Evolutionary conservation across 2,113 vertebrate species (phyloP), one percentile per base, ranked within the genome.

Genomic region (Serinus canaria): DNA sequence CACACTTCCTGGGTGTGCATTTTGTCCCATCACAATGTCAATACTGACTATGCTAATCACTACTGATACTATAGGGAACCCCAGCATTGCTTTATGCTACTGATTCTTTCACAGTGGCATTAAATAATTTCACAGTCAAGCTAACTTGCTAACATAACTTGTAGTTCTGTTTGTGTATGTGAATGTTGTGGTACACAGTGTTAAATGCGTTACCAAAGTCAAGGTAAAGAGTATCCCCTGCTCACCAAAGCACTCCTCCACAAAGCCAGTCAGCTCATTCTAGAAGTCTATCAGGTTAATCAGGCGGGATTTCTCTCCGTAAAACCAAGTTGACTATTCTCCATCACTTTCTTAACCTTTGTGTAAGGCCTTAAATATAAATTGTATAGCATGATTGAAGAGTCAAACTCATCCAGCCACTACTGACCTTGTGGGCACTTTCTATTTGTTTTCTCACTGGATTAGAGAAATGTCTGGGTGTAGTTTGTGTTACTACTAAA

Each of bases 11-110:
- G 35, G 13, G 9, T 30, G 52, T 56, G 23, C 21, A 24, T 22
- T 73, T 73, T 50, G 13, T 59, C 58, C 39, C 39, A 41, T 25
- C 21, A 14, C 8, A 19, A 33, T 28, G 31, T 21, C 43, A 39
- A 2, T 6, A 63, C 11, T n/a, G 58, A 47, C 12, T 23, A 1
- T 5, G 1, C 18, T 12, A 67, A 33, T 33, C 6, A 8, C 10
- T 22, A 6, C 28, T 59, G 35, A 43, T 31, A 17, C 2, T 24
- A 3, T 4, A 35, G 2, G 12, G 31, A 19, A 39, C 23, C n/a
- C 1, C 24, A 58, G 31, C 21, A 68, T 41, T 47, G 23, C 41
- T 43, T 56, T 33, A 15, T 47, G 20, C 30, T 41, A 37, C 13
- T 62, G 46, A n/a, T 70, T 70, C 33, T 75, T 79, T 56, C 27